Evolutionary conservation across 2,797 vertebrate species (phyloP).

Genomic region (Triplophysa bombifrons): DNA sequence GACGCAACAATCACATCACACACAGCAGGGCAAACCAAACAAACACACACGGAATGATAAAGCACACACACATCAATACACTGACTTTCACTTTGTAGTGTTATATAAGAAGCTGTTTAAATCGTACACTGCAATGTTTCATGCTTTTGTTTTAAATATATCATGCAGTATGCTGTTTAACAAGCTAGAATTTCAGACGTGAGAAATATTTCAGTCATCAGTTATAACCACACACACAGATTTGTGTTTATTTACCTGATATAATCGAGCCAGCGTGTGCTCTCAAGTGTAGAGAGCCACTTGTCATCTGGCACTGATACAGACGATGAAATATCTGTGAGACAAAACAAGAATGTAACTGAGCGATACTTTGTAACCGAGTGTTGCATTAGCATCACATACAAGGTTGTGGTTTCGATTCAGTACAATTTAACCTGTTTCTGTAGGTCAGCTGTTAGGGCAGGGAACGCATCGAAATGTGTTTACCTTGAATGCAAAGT

Average conservation of each 20-base stretch:
- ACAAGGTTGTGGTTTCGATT: too few species aligned
- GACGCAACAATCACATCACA: background rate
- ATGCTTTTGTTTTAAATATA: background rate
- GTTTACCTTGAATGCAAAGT: background rate
- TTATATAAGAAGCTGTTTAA: background rate
- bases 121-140: background rate
- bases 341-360: background rate
- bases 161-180: background rate
- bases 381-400: too few species aligned
- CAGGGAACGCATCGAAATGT: too few species aligned
- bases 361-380: background rate
- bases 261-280: constrained; percentile 89
- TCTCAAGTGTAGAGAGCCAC: constrained; percentile 92
- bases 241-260: constrained; percentile 75
- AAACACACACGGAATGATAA: constrained; percentile 3
- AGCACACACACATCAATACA: constrained; percentile 14
- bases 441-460: too few species aligned
- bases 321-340: constrained; percentile 78
- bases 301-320: constrained; percentile 84
- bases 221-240: background rate
- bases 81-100: background rate
- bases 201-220: background rate
- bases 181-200: background rate
- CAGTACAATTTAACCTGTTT: too few species aligned
- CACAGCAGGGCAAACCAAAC: background rate